Base-by-base conservation (phyloP, 2,797 vertebrate species). In the Capromys pilorides region DNA sequence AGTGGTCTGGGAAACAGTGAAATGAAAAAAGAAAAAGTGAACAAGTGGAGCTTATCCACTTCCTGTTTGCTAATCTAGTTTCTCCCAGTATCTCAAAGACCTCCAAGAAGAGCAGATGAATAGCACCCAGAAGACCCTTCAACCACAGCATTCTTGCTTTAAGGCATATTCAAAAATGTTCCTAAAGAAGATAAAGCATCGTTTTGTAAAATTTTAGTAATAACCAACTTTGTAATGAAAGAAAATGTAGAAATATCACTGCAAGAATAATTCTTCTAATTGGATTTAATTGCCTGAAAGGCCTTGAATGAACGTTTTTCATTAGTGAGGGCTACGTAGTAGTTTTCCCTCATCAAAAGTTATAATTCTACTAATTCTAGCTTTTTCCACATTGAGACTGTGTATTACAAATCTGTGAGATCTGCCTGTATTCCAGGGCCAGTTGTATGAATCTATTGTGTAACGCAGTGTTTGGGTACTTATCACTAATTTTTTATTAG, bases 401-500 rank as follows among this genome's bases (percentile, higher is more conserved):
- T 97, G 97, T 95, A 71, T 94, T 91, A 97, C 94, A 96, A 97
- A 97, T 95, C 97, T 97, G 93, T 96, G 80, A 97, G 98, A 98
- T 98, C 97, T 97, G 96, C 92, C 73, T 85, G 84, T 73, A 95
- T 87, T 97, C 97, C 96, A 97, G 96, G 97, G 97, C 98, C 94
- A 98, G 93, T 84, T 95, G 95, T 67, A 89, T 93, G 96, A 75
- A 96, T 96, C 78, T 89, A 21, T 98, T 83, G 54, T 64, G 54
- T 71, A 94, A 95, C 82, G 80, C 96, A 94, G 97, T 98, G 98
- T 98, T 96, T 97, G 97, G 89, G 96, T 97, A 86, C 91, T 97
- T 92, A 97, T 98, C 98, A 98, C 98, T 99, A 98, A 98, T 98
- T 98, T 98, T 98, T 97, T 98, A 98, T 98, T 98, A 98, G 98